Evolutionary conservation across 2,113 vertebrate species (phyloP).

Genomic region (Fulmarus glacialis): DNA sequence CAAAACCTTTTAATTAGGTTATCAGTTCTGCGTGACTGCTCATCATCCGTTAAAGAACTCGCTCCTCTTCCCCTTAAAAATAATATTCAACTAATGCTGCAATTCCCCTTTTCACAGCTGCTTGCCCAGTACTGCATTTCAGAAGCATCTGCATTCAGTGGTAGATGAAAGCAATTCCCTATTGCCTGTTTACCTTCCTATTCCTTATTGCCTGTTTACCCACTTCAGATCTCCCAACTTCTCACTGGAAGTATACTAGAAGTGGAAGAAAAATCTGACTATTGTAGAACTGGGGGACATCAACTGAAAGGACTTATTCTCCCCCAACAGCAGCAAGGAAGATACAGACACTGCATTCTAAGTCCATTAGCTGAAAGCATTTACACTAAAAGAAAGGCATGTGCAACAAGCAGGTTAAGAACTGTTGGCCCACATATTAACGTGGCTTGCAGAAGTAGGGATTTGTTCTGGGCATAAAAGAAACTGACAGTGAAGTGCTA

Average conservation of each 20-base stretch:
- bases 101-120: background rate
- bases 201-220: background rate
- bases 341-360: background rate
- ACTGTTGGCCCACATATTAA: background rate
- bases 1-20: background rate
- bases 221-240: background rate
- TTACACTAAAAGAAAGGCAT: background rate
- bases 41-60: background rate
- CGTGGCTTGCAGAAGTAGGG: background rate
- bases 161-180: background rate
- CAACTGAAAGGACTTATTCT: background rate
- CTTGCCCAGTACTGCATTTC: background rate
- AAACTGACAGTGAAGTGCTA: background rate
- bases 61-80: background rate
- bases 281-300: background rate
- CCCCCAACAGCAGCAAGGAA: background rate
- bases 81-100: background rate
- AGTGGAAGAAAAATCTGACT: background rate
- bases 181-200: background rate
- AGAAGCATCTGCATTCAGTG: background rate
- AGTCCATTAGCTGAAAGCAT: background rate
- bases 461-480: background rate
- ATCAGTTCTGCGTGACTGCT: background rate
- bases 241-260: background rate
- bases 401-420: background rate